Base-by-base conservation (phyloP, 1,140 invertebrate genomes). In the Euglossa dilemma region DNA sequence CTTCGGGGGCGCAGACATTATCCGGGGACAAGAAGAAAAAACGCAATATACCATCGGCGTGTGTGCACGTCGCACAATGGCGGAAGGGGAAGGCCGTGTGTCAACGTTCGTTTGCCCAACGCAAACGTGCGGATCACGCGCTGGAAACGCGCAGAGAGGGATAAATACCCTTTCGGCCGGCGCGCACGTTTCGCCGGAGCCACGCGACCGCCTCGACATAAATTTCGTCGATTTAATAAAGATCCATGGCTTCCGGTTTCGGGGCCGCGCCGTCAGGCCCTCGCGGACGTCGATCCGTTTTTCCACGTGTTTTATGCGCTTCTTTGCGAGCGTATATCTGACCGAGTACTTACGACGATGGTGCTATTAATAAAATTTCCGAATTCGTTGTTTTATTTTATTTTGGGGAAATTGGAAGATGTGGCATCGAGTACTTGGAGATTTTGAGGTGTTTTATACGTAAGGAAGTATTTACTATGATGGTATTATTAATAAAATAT, bases 191-290 rank as follows among this genome's bases (percentile, higher is more conserved):
- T 59, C 72, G 70, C n/a, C 74, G 75, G 36, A n/a, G 85, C 80
- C 87, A 89, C 79, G 89, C 86, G 89, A 90, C 89, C 79, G 73
- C 79, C 84, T 76, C 79, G 80, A 83, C 86, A 87, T 90, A 89
- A 90, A 90, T 90, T 89, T 87, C 64, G 79, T 84, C 80, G 87
- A 90, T 89, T 91, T 90, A 91, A 91, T 90, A 90, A 84, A 90
- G 90, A 91, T 90, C 84, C 82, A 91, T 86, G 84, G 87, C 87
- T 89, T 85, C 87, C 87, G 87, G 64, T 80, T 57, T 54, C 69
- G 56, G 74, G 28, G 9, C 16, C 36, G 18, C 7, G 18, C 57
- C 45, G 80, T 52, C 52, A 67, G 61, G 85, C 28, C 16, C 54
- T 73, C 12, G 36, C 9, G 52, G 52, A 14, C 36, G 54, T 28